Evolutionary conservation across 2,888 invertebrate species (phyloP), one percentile per base, ranked within the genome.

Genomic region (Rhagonycha lutea): DNA sequence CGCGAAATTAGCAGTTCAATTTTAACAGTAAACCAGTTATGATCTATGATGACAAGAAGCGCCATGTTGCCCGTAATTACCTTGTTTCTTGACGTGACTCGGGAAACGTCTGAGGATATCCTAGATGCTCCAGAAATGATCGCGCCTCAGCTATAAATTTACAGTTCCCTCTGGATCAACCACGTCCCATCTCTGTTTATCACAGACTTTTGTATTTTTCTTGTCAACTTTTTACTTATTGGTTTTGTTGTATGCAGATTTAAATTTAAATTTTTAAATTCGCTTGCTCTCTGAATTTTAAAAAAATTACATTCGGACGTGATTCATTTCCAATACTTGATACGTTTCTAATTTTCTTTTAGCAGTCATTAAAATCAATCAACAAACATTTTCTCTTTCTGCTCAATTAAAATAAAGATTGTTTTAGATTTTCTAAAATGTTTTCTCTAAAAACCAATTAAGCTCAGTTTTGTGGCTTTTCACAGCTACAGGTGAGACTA

Each of bases 181-280:
- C 85, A 85, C 86, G 86, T 85, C 80, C 84, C 83, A 85, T 86
- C 86, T 84, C 86, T 79, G 83, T 86, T 84, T 84, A 85, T 86
- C 85, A 85, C 80, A 82, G 85, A 85, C 85, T 79, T 75, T 74
- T 78, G 79, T 79, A 78, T 79, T 76, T 75, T 79, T 79, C 81
- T 75, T 77, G 80, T 78, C 80, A 81, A 78, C 74, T 79, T 76
- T 69, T 69, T 73, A 74, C 76, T 70, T 73, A 73, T 68, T 61
- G 61, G 61, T 69, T 28, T 18, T 69, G 29, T 26, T 68, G 61
- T 61, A 62, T 70, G 65, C 63, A 65, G 63, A 65, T 65, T 65
- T 65, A 65, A 65, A 65, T 65, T 65, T 65, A 65, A 65, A 65
- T 47, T 47, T 47, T 47, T 47, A 47, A 47, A 47, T 47, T 47